Evolutionary conservation across 2,797 vertebrate genomes (phyloP).

Genomic region (Eidolon dupreanum): DNA sequence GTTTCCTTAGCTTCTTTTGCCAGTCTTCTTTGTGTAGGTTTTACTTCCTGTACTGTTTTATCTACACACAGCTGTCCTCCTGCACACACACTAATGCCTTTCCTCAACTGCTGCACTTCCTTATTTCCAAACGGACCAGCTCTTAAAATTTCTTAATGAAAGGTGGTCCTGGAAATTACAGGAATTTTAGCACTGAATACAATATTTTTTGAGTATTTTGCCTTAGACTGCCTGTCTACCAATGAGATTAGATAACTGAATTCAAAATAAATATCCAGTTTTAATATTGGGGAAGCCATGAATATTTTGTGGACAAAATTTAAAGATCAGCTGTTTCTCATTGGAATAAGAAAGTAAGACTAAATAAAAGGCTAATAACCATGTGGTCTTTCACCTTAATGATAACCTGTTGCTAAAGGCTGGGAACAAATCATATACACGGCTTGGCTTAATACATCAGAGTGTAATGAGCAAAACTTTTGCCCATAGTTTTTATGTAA

Average conservation of each 20-base stretch:
- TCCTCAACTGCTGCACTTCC: neutral
- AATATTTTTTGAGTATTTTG: neutral
- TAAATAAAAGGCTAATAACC: constrained; percentile 13
- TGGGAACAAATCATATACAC: neutral
- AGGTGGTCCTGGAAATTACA: neutral
- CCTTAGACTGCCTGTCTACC: neutral
- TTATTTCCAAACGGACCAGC: neutral
- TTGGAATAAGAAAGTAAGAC: neutral
- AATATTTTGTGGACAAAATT: constrained; percentile 5
- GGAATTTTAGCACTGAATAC: neutral
- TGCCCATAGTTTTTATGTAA: neutral
- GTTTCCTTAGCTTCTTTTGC: neutral
- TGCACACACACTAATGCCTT: neutral
- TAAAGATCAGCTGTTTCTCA: constrained; percentile 26
- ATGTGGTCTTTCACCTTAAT: neutral
- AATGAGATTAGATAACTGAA: constrained; percentile 9
- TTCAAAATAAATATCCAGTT: neutral
- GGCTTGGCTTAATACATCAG: neutral
- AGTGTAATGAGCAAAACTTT: neutral
- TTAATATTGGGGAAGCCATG: neutral
- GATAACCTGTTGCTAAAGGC: neutral
- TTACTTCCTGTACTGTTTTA: neutral
- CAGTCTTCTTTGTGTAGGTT: neutral
- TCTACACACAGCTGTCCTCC: neutral
- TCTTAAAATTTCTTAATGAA: neutral